Evolutionary conservation across 1,140 invertebrate species (phyloP).

Genomic region (Trichomalopsis sarcophagae): DNA sequence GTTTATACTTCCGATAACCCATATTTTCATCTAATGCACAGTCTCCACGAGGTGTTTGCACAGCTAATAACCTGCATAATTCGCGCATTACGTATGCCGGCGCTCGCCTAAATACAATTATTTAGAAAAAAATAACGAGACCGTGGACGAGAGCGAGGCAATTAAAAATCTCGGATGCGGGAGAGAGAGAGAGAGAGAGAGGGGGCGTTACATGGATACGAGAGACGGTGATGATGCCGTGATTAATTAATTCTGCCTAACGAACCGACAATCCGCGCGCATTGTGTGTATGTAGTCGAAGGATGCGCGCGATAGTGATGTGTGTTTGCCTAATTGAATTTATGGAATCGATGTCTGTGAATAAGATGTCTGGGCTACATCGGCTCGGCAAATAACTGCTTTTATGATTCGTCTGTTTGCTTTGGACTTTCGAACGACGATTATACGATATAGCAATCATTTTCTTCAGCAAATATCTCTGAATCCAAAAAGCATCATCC

Average conservation of each 20-base stretch:
- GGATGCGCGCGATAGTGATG: neutral
- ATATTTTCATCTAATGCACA: too few relatives aligned
- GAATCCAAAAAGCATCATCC: neutral
- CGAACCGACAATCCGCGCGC: conserved; percentile 28
- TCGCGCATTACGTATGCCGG: conserved; percentile 4
- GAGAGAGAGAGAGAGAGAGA: neutral
- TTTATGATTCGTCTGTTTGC: too few relatives aligned
- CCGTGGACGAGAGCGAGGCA: conserved; percentile 9
- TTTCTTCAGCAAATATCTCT: too few relatives aligned
- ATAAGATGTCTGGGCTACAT: neutral
- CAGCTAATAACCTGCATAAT: neutral
- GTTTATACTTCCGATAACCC: too few relatives aligned
- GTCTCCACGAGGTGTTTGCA: neutral
- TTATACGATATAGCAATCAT: too few relatives aligned
- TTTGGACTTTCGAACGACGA: too few relatives aligned
- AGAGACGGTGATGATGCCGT: neutral
- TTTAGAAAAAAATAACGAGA: conserved; percentile 40
- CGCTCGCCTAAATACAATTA: conserved; percentile 45
- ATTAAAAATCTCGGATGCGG: conserved; percentile 18
- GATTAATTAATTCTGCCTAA: conserved; percentile 51
- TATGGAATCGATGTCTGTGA: neutral
- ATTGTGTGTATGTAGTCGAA: neutral
- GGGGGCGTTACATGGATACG: neutral
- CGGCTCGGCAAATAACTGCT: too few relatives aligned
- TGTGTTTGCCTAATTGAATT: neutral